Base-by-base conservation (phyloP, 2,888 invertebrate genomes). In the Agonopterix subpropinquella region DNA sequence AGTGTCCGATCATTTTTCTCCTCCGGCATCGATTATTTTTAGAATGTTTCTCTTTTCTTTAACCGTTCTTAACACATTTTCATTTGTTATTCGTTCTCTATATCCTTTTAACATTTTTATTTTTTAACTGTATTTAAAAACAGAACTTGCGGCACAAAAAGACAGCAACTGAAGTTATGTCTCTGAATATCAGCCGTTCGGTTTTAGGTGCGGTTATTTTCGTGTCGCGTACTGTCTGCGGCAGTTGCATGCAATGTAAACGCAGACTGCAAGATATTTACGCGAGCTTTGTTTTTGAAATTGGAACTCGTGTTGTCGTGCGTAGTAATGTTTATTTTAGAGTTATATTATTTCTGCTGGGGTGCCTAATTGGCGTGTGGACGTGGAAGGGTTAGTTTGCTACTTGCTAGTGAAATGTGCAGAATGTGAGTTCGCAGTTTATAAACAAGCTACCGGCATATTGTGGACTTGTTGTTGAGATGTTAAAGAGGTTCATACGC, bases 121-220 rank as follows among this genome's bases (percentile, higher is more conserved):
- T 28, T 28, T 28, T 28, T 5, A 28, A 28, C 5, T 28, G 28
- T 28, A 28, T 28, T 28, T 28, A 28, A 28, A 28, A 28, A 28
- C 5, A 28, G 28, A 28, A 28, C n/a, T 45, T 45, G 37, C 39
- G 45, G 45, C 45, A 45, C 45, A 39, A 39, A 37, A 45, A 8
- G 15, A 39, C 39, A 39, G 37, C 39, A 39, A 43, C 43, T 41
- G 28, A 28, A 41, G 41, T 45, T 47, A 42, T 42, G 36, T 36
- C 53, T 51, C 51, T 53, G 52, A 54, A 60, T 57, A 57, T 55
- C 50, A 49, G 56, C 59, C 69, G 64, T 70, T 70, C 59, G 63
- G 64, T 70, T 72, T 71, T 65, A 66, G 67, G 66, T 64, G 59
- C 28, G 70, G 67, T 70, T 78, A 75, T 76, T 77, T 73, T 68